phyloP scores from a whole-genome alignment of 2,797 vertebrate species.

The Caiman crocodilus region DNA sequence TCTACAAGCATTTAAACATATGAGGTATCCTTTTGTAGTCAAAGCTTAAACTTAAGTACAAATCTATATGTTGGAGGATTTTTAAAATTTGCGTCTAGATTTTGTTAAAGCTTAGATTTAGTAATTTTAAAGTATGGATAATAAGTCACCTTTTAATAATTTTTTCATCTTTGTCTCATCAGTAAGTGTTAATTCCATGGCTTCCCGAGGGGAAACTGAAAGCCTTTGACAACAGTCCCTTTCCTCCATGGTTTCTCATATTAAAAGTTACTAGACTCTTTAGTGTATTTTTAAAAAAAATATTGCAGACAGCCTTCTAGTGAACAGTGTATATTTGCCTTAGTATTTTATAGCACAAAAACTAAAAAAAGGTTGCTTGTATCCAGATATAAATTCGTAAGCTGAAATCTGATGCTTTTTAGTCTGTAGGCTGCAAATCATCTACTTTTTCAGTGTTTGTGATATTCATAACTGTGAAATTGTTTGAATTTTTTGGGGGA shows the following conservation, averaged over 20 bases:
- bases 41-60: background rate
- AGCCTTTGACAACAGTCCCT: background rate
- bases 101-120: background rate
- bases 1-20: background rate
- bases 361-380: slow-evolving; percentile 2
- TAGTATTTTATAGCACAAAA: background rate
- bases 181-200: background rate
- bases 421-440: slow-evolving; percentile 1
- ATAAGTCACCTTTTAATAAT: background rate
- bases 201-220: background rate
- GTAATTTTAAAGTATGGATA: background rate
- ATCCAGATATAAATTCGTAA: slow-evolving; percentile 32
- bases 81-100: background rate
- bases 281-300: background rate
- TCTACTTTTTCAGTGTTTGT: background rate
- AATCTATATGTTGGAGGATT: background rate
- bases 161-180: background rate
- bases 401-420: background rate
- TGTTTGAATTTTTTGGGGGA: background rate
- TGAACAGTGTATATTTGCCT: accelerated
- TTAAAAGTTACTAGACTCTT: background rate
- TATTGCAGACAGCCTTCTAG: background rate
- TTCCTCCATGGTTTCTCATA: background rate
- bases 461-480: background rate
- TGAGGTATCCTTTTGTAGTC: accelerated